A percentile compares a stretch with the other conserved stretches of the same genome.
These are phyloP conservation scores for Sepioteuthis lessoniana DNA, from an alignment of 2,888 invertebrate species.

Conservation along the genomic window DNA sequence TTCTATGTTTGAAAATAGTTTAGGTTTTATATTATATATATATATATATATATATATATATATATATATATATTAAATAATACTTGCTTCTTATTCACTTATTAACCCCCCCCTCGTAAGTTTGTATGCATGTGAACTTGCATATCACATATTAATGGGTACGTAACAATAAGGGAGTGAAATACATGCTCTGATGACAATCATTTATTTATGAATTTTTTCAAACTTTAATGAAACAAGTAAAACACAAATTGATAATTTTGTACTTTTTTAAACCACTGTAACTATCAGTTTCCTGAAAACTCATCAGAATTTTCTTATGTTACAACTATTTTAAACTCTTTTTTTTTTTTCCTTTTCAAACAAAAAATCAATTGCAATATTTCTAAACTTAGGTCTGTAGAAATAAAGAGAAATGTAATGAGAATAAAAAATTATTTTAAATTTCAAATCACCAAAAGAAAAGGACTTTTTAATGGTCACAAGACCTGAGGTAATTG, in stretches of 20 bases:
- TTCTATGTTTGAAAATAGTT: too few relatives aligned
- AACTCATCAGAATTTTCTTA: constrained; percentile 33
- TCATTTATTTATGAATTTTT: neutral
- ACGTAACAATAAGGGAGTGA: neutral
- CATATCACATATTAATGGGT: neutral
- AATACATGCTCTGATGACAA: constrained; percentile 14
- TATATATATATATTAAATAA: neutral
- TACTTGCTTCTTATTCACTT: neutral
- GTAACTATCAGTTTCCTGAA: neutral
- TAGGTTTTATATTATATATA: neutral
- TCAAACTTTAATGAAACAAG: neutral
- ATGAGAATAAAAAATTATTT: too few relatives aligned
- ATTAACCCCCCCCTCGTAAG: neutral
- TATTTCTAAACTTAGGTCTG: neutral
- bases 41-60: too few relatives aligned
- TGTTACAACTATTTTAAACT: neutral
- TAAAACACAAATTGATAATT: constrained; percentile 13
- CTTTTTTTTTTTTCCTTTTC: neutral
- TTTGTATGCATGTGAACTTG: neutral
- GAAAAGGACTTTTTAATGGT: neutral
- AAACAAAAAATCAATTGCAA: neutral
- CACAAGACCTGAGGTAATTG: neutral
- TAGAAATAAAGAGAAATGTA: neutral
- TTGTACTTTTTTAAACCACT: neutral
- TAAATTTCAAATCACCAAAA: neutral